Evolutionary conservation across 2,797 vertebrate genomes (phyloP).

Genomic region (Tokudaia tokunoshimensis): DNA sequence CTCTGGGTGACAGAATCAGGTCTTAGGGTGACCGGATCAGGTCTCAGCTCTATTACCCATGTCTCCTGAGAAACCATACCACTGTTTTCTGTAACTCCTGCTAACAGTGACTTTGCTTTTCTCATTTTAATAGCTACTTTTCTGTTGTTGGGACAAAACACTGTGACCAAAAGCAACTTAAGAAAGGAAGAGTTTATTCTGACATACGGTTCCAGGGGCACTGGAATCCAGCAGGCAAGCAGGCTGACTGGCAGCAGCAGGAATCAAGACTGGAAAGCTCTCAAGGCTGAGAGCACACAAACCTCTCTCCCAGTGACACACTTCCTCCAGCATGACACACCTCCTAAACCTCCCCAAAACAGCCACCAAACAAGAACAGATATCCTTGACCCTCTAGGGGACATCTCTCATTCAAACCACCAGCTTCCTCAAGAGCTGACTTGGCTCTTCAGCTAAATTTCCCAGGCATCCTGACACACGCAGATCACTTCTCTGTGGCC

Average conservation of each 20-base stretch:
- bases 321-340: background rate
- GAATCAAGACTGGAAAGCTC: background rate
- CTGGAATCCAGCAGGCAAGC: background rate
- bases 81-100: background rate
- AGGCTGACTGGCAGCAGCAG: background rate
- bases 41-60: background rate
- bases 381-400: background rate
- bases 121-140: background rate
- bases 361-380: background rate
- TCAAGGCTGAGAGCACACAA: background rate
- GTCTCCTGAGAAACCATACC: background rate
- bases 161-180: background rate
- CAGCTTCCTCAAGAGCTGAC: constrained; percentile 17
- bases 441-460: background rate
- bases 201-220: background rate
- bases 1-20: background rate
- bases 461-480: background rate
- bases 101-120: background rate
- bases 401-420: background rate
- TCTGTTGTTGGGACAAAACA: background rate
- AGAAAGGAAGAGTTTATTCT: background rate
- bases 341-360: background rate
- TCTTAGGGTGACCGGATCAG: background rate
- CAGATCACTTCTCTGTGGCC: background rate
- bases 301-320: background rate